A percentile compares a stretch with the other conserved stretches of the same genome.
These are phyloP conservation scores for Drosophila erecta DNA, from an alignment of 1,140 invertebrate species.

Conservation along the genomic window DNA sequence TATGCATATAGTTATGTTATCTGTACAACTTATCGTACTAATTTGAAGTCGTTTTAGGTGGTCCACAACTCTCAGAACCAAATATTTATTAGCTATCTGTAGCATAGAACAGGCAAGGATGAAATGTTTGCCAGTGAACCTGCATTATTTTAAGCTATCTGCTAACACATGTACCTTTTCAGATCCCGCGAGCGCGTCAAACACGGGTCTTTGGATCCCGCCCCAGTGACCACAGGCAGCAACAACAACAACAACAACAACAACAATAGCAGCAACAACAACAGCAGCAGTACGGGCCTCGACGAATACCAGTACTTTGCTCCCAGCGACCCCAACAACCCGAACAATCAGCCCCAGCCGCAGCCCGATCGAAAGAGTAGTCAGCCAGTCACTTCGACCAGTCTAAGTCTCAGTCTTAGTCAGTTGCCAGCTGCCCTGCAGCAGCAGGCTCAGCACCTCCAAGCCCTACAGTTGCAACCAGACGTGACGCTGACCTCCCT, in stretches of 20 bases:
- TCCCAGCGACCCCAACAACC: conserved; percentile 80
- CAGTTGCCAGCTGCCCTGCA: conserved; percentile 50
- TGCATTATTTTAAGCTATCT: no score
- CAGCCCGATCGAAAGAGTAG: conserved; percentile 8
- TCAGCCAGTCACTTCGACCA: neutral
- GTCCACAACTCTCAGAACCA: no score
- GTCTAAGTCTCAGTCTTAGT: conserved; percentile 27
- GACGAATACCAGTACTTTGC: conserved; percentile 83
- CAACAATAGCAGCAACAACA: conserved; percentile 49
- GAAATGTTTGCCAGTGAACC: no score
- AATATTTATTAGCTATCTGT: no score
- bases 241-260: conserved; percentile 42
- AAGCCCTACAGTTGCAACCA: conserved; percentile 65
- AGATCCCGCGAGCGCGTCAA: conserved; percentile 79
- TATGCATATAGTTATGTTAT: no score
- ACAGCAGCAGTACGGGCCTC: conserved; percentile 53
- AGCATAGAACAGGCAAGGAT: no score
- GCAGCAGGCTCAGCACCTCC: conserved; percentile 63
- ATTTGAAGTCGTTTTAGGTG: no score
- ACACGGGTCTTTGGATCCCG: conserved; percentile 16
- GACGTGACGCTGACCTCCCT: conserved; percentile 63
- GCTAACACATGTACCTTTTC: neutral
- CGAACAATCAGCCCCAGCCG: conserved; percentile 63
- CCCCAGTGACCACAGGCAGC: neutral
- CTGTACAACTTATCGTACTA: no score